Conservation (phyloP, 2,797 vertebrate genomes). For the Chaunax sp. region DNA sequence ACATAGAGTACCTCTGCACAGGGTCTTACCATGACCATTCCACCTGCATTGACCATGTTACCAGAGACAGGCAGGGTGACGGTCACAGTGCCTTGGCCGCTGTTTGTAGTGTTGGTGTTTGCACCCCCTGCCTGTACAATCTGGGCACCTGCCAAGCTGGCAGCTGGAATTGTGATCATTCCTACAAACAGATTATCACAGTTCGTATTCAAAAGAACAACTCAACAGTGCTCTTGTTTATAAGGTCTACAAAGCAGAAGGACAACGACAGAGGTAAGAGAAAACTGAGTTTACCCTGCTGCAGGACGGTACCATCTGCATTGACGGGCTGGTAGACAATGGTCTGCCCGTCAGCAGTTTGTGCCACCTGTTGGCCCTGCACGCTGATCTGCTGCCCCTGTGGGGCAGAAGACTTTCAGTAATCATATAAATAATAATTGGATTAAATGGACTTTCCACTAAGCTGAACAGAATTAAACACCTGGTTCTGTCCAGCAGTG, state of each 20-base stretch:
- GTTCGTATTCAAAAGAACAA: constrained; percentile 17
- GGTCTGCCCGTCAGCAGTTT: constrained; percentile 98
- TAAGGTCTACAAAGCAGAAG: constrained; percentile 5
- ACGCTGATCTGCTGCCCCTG: constrained; percentile 97
- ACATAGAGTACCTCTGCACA: constrained; percentile 75
- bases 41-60: constrained; percentile 97
- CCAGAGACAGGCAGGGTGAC: constrained; percentile 94
- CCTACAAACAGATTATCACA: constrained; percentile 83
- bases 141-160: constrained; percentile 96
- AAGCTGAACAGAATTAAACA: constrained; percentile 52
- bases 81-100: constrained; percentile 96
- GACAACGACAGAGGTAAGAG: constrained; percentile 24
- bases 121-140: constrained; percentile 92
- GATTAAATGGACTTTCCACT: background rate
- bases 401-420: constrained; percentile 2
- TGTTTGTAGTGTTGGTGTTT: constrained; percentile 95
- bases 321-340: constrained; percentile 99
- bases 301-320: constrained; percentile 96
- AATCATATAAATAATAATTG: background rate
- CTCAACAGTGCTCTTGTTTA: constrained; percentile 9
- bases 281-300: constrained; percentile 88
- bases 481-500: constrained; percentile 98
- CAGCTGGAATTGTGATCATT: constrained; percentile 99
- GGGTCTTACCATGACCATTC: constrained; percentile 98
- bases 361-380: constrained; percentile 97